Evolutionary conservation across 2,888 invertebrate species (phyloP).

Genomic region (Callyntrura sp.): DNA sequence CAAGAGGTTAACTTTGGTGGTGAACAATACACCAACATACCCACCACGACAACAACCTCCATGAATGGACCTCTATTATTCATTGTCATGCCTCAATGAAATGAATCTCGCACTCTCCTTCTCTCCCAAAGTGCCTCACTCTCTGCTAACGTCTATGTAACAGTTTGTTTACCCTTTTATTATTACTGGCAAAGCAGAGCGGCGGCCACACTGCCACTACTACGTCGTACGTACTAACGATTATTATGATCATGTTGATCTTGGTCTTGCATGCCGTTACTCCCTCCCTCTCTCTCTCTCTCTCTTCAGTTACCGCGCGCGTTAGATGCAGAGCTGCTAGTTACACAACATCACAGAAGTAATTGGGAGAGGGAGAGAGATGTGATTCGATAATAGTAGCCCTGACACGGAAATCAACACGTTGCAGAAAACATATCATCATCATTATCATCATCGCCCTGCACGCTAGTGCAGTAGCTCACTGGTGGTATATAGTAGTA

Average conservation of each 20-base stretch:
- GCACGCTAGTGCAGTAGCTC: background rate
- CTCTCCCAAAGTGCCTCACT: constrained; percentile 16
- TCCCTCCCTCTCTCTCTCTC: background rate
- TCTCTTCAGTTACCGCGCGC: background rate
- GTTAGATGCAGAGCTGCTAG: background rate
- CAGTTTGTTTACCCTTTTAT: constrained; percentile 23
- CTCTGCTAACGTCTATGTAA: background rate
- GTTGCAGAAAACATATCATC: constrained; percentile 23
- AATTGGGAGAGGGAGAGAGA: background rate
- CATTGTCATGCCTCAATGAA: constrained; percentile 46
- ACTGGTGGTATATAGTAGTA: background rate
- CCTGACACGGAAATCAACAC: constrained; percentile 60
- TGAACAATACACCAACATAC: too few relatives aligned
- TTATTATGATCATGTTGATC: constrained; percentile 30
- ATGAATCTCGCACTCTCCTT: constrained; percentile 18
- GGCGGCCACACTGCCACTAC: background rate
- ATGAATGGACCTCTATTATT: constrained; percentile 23
- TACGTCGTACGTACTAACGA: background rate
- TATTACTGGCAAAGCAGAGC: background rate
- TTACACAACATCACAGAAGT: background rate
- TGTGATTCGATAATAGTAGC: constrained; percentile 22
- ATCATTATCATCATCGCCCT: background rate
- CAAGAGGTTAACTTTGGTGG: background rate
- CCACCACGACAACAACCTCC: constrained; percentile 4
- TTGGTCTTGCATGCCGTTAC: constrained; percentile 23